A percentile compares a stretch with the other conserved stretches of the same genome.
phyloP scores from a whole-genome alignment of 2,113 vertebrate genomes.

The Plecotus auritus region DNA sequence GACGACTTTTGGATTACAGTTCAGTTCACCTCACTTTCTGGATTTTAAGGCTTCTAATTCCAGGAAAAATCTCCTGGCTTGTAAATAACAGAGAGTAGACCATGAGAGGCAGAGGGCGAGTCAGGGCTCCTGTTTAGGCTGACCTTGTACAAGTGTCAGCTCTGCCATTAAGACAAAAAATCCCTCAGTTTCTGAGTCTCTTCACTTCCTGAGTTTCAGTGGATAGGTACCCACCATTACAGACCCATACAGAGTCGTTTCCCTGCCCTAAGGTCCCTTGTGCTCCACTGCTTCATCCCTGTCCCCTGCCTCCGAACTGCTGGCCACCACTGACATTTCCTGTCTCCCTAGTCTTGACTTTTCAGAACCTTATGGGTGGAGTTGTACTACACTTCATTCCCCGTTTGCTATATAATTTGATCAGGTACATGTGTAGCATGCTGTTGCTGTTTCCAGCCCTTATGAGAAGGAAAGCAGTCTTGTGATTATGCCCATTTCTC shows the following conservation, averaged over 20 bases:
- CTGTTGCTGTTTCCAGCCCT: neutral
- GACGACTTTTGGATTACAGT: neutral
- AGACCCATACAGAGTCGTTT: neutral
- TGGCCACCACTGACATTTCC: rapidly evolving
- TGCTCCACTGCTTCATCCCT: rapidly evolving
- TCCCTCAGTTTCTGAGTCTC: neutral
- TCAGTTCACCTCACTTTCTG: neutral
- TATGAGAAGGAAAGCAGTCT: neutral
- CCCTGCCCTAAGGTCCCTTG: neutral
- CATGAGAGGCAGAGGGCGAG: rapidly evolving
- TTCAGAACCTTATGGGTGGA: no score
- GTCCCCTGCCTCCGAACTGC: neutral
- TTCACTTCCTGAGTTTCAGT: neutral
- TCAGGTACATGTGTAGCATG: rapidly evolving
- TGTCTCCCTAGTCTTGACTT: no score
- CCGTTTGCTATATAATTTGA: rapidly evolving
- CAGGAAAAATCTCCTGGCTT: neutral
- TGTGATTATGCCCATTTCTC: neutral
- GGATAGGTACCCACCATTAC: rapidly evolving
- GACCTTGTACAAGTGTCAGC: rapidly evolving
- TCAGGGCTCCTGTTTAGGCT: neutral
- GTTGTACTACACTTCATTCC: rapidly evolving
- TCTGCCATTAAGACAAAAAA: rapidly evolving
- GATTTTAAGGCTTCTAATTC: neutral
- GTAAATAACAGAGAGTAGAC: rapidly evolving